Evolutionary conservation across 2,888 invertebrate genomes (phyloP).

Genomic region (Electrophaes corylata): DNA sequence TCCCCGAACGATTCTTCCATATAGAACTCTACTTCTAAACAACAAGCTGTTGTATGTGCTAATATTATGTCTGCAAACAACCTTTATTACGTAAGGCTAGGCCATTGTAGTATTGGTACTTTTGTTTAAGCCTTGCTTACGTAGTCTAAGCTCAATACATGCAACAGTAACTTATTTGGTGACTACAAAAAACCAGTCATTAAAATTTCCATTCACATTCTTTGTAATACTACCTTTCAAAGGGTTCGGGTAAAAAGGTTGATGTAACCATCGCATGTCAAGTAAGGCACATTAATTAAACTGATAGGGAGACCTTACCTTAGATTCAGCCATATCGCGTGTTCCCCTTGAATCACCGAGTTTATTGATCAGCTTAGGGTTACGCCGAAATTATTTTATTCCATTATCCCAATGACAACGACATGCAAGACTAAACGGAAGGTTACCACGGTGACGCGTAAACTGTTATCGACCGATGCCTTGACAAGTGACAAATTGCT

Average conservation of each 20-base stretch:
- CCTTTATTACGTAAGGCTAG: too few relatives aligned
- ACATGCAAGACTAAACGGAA: conserved; percentile 60
- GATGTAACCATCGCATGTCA: conserved; percentile 61
- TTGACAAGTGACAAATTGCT: neutral
- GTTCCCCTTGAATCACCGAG: conserved; percentile 68
- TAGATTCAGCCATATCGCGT: conserved; percentile 76
- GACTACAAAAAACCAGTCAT: too few relatives aligned
- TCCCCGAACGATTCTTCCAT: too few relatives aligned
- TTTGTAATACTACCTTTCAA: conserved; percentile 22
- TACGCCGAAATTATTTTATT: conserved; percentile 75
- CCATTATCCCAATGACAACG: conserved; percentile 65
- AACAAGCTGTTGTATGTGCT: too few relatives aligned
- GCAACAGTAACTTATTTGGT: too few relatives aligned
- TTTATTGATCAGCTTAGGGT: conserved; percentile 71
- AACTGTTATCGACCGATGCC: conserved; percentile 42
- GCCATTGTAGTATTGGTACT: too few relatives aligned
- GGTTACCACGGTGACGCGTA: conserved; percentile 61
- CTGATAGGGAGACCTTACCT: conserved; percentile 69
- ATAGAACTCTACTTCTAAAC: too few relatives aligned
- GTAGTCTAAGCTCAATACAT: conserved; percentile 1
- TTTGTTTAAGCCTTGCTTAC: too few relatives aligned
- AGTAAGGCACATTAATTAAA: conserved; percentile 71
- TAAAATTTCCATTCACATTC: conserved; percentile 12
- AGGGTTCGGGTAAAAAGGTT: conserved; percentile 33
- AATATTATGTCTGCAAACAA: too few relatives aligned